Percentiles rank a stretch among this genome's conserved stretches.
Evolutionary conservation across 2,113 vertebrate species (phyloP).

Genomic region (Thalassarche chlororhynchos): DNA sequence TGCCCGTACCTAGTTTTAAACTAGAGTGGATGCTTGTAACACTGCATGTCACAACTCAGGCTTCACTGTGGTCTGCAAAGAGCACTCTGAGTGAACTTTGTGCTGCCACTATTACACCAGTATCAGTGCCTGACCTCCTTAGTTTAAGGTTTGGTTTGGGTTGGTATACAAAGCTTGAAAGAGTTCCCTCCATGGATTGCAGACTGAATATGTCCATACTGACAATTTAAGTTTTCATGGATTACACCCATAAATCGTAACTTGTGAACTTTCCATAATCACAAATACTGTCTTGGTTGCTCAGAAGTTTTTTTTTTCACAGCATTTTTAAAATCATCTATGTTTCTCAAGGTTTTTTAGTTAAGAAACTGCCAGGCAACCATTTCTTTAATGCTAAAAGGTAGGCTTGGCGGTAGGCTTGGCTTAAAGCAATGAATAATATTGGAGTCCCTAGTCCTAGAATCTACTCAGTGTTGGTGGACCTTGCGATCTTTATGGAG

Average conservation of each 20-base stretch:
- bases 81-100: not conserved
- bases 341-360: not conserved
- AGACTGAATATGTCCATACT: not conserved
- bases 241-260: not conserved
- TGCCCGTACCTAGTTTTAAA: not conserved
- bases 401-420: not conserved
- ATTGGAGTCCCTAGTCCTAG: not conserved
- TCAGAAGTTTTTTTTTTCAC: not conserved
- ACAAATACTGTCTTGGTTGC: not conserved
- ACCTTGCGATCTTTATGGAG: not conserved
- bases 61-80: not conserved
- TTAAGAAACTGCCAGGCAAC: not conserved
- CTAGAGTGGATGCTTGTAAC: not conserved
- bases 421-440: not conserved
- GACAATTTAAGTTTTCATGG: not conserved
- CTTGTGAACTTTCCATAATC: not conserved
- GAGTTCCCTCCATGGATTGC: not conserved
- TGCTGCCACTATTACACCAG: not conserved
- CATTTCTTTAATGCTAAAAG: not conserved
- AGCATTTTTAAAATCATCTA: not conserved
- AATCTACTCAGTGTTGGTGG: not conserved
- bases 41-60: accelerated
- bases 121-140: not conserved
- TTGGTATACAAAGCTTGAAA: not conserved
- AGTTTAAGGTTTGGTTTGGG: not conserved